Evolutionary conservation across 2,113 vertebrate species (phyloP).

Genomic region (Oceanodroma tethys): DNA sequence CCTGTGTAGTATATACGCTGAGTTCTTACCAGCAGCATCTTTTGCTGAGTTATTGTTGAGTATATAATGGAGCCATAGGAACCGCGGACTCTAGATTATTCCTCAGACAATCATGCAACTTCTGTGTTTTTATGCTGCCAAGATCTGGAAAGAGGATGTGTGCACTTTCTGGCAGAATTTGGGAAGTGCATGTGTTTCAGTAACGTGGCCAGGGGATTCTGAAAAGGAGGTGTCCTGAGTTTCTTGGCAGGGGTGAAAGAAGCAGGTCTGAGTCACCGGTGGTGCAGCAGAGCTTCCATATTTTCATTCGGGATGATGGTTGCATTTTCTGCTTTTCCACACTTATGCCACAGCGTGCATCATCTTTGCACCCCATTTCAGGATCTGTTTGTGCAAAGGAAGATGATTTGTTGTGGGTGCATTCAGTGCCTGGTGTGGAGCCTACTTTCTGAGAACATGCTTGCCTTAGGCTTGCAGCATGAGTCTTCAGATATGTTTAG

Average conservation of each 20-base stretch:
- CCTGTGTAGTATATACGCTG: accelerated
- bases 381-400: background rate
- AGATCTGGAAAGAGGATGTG: background rate
- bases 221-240: background rate
- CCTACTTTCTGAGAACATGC: background rate
- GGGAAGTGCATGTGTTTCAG: background rate
- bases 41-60: background rate
- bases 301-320: background rate
- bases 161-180: background rate
- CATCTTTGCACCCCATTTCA: background rate
- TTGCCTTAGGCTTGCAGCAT: background rate
- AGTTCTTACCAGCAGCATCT: background rate
- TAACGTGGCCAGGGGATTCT: background rate
- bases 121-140: background rate
- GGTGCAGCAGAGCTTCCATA: background rate
- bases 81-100: background rate
- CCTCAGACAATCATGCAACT: background rate
- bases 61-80: background rate
- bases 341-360: background rate
- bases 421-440: background rate
- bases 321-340: background rate
- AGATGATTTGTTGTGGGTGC: background rate
- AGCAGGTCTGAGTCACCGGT: background rate
- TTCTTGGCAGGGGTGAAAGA: background rate
- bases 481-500: constrained; percentile 24